phyloP scores from a whole-genome alignment of 1,140 invertebrate genomes.

The Leguminivora glycinivorella region DNA sequence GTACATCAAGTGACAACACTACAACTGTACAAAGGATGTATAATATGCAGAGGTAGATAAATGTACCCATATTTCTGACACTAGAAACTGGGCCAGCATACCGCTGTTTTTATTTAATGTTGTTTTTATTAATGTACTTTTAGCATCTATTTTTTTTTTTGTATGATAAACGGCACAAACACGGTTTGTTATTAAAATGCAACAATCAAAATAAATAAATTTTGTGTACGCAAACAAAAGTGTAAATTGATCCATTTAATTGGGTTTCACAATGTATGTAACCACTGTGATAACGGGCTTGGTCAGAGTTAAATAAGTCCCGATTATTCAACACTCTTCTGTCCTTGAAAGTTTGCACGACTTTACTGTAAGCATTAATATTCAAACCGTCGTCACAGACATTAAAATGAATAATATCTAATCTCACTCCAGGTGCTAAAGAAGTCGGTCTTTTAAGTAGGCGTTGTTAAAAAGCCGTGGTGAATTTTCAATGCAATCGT shows the following conservation, averaged over 20 bases:
- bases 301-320: conserved; percentile 41
- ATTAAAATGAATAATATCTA: conserved; percentile 23
- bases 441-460: conserved; percentile 16
- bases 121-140: not conserved
- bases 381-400: conserved; percentile 33
- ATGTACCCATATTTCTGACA: too few relatives aligned
- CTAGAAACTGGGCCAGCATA: too few relatives aligned
- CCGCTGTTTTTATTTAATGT: not conserved
- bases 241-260: conserved; percentile 2
- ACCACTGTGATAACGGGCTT: conserved; percentile 40
- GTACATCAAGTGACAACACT: not conserved
- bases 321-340: conserved; percentile 57
- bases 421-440: conserved; percentile 20
- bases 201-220: not conserved
- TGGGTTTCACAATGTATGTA: conserved; percentile 8
- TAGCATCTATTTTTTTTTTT: not conserved
- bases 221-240: not conserved
- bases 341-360: conserved; percentile 49
- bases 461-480: conserved; percentile 30
- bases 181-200: not conserved
- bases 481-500: conserved; percentile 33
- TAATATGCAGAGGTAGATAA: too few relatives aligned
- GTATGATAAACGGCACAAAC: not conserved
- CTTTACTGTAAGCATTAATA: conserved; percentile 48
- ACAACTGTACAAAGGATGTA: not conserved